Base-by-base conservation (phyloP, 2,113 vertebrate species). In the Synodontis membranacea region DNA sequence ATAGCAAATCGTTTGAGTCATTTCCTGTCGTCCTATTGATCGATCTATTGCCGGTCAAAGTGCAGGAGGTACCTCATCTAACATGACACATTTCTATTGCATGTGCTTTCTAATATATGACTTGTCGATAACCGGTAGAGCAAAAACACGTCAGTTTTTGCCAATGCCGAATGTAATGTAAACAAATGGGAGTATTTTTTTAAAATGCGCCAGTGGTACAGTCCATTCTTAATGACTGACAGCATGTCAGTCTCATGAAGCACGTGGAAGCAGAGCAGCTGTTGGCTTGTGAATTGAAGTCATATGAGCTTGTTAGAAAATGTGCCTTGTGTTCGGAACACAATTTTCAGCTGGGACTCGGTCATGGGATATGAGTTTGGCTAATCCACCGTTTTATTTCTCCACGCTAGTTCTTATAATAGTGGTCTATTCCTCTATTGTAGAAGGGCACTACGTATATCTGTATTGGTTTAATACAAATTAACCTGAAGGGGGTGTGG, bases 281-380 rank as follows among this genome's bases (percentile, higher is more conserved):
- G 58, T 66, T 44, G 28, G 50, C 52, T 62, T 64, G 37, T 56
- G 64, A 42, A 83, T 86, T 86, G 17, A 72, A 89, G 86, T 90
- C 88, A 89, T 75, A 82, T 90, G 89, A 89, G 86, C 48, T 76
- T 12, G 56, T 58, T 42, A 48, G n/a, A 83, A 86, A 90, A 88
- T 56, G 87, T 84, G 82, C 70, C 28, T 54, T 72, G 76, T 79
- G 80, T 90, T 88, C 87, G 64, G 70, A 44, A 17, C 34, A 42
- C 37, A 64, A 50, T 23, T 74, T 83, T 82, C 56, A 70, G 64
- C 58, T 66, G 42, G 37, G 37, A 62, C 79, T 37, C 74, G 52
- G 84, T 84, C 89, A 90, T 42, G 84, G n/a, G 89, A 84, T 81
- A 44, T 68, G n/a, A 34, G 70, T 86, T 87, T 84, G 42, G 37